Conservation (phyloP, 2,888 invertebrate species). For the Drosophila birchii region DNA sequence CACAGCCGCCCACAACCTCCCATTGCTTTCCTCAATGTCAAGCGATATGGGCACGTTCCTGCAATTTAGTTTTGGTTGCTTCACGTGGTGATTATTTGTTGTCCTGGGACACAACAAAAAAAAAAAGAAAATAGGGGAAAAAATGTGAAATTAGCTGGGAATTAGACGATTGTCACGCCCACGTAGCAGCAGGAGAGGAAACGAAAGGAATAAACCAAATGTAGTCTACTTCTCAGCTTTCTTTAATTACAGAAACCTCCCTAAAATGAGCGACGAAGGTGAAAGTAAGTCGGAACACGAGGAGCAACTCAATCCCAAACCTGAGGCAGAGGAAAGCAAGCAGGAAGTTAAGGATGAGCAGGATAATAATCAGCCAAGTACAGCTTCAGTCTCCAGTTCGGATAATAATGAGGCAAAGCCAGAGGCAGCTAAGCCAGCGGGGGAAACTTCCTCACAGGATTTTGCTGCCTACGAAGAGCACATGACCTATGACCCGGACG, state of each 20-base stretch:
- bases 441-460: conserved; percentile 50
- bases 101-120: conserved; percentile 40
- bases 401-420: conserved; percentile 1
- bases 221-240: conserved; percentile 62
- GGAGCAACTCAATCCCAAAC: conserved; percentile 7
- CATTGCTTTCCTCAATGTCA: conserved; percentile 63
- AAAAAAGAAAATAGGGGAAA: neutral
- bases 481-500: conserved; percentile 88
- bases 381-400: neutral
- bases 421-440: neutral
- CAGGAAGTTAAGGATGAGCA: neutral
- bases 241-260: conserved; percentile 63
- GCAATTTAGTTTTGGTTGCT: conserved; percentile 63
- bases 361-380: neutral
- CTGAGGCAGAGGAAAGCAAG: conserved; percentile 4
- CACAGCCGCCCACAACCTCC: conserved; percentile 1
- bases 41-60: conserved; percentile 72
- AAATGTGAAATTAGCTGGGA: conserved; percentile 76
- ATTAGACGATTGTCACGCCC: conserved; percentile 61
- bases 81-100: conserved; percentile 53
- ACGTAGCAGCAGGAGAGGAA: conserved; percentile 18
- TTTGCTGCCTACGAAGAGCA: conserved; percentile 85
- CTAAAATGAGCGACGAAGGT: conserved; percentile 50
- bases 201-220: conserved; percentile 52
- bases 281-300: conserved; percentile 25